Percentiles rank a stretch among this genome's conserved stretches.
Conservation (phyloP, 2,888 invertebrate genomes). For the Eucriotettix oculatus region DNA sequence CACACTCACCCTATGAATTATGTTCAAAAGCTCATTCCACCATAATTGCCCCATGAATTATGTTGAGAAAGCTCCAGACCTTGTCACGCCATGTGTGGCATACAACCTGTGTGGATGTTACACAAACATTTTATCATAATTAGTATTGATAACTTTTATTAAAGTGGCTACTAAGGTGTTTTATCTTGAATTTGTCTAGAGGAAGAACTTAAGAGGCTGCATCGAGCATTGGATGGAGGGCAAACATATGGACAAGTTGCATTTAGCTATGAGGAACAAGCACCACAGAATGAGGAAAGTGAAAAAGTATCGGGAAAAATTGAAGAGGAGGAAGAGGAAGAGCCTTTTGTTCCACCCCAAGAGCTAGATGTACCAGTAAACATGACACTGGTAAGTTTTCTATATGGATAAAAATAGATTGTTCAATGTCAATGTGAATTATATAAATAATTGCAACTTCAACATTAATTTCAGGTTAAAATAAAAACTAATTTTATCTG, state of each 20-base stretch:
- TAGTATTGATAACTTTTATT: too few relatives aligned
- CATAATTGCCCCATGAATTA: too few relatives aligned
- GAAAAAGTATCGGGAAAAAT: conserved; percentile 29
- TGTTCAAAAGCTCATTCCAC: too few relatives aligned
- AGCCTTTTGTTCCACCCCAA: conserved; percentile 54
- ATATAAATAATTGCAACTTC: neutral
- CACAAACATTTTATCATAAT: too few relatives aligned
- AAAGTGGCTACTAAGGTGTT: neutral
- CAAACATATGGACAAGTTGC: conserved; percentile 52
- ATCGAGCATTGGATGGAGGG: conserved; percentile 42
- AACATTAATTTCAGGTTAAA: too few relatives aligned
- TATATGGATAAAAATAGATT: neutral
- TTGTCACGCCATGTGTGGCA: too few relatives aligned
- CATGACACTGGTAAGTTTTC: conserved; percentile 47
- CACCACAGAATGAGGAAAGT: conserved; percentile 27
- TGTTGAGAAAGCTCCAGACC: too few relatives aligned
- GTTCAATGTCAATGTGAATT: neutral
- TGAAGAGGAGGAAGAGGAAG: conserved; percentile 38
- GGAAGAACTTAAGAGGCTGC: conserved; percentile 78
- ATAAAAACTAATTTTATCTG: too few relatives aligned
- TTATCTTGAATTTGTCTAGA: conserved; percentile 37
- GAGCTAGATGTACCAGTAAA: conserved; percentile 61
- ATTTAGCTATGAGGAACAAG: conserved; percentile 55
- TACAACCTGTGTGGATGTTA: too few relatives aligned
- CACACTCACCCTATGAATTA: too few relatives aligned